Conservation (phyloP, 2,797 vertebrate species). For the Enteromius viviparus region DNA sequence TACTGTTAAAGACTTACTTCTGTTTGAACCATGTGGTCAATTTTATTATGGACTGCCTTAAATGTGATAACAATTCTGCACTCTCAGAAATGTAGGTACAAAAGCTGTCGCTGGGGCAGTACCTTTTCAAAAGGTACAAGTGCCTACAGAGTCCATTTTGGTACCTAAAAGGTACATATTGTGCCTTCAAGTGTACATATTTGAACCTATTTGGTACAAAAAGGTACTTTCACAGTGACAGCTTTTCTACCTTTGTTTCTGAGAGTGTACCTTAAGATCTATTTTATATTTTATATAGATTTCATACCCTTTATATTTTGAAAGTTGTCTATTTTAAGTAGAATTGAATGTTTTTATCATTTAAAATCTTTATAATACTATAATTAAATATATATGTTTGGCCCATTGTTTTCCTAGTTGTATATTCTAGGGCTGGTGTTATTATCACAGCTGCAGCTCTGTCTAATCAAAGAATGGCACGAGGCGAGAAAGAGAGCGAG, state of each 20-base stretch:
- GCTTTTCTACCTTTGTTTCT: too few relatives aligned
- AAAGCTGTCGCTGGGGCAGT: too few relatives aligned
- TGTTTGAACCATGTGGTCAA: not conserved
- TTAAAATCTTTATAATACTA: not conserved
- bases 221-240: too few relatives aligned
- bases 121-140: too few relatives aligned
- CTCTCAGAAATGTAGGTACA: too few relatives aligned
- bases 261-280: too few relatives aligned
- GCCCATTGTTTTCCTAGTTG: not conserved
- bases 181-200: too few relatives aligned
- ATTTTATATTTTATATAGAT: not conserved
- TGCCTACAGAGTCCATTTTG: too few relatives aligned
- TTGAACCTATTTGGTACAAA: too few relatives aligned
- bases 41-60: not conserved
- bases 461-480: slow-evolving; percentile 50
- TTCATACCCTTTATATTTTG: not conserved
- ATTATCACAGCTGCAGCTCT: slow-evolving; percentile 34
- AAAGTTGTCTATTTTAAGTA: not conserved
- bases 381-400: not conserved
- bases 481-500: slow-evolving; percentile 32
- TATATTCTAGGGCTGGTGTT: not conserved
- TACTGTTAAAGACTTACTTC: not conserved
- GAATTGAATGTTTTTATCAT: not conserved
- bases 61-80: not conserved
- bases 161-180: too few relatives aligned